Conservation (phyloP, 2,888 invertebrate species). For the Erynnis tages region DNA sequence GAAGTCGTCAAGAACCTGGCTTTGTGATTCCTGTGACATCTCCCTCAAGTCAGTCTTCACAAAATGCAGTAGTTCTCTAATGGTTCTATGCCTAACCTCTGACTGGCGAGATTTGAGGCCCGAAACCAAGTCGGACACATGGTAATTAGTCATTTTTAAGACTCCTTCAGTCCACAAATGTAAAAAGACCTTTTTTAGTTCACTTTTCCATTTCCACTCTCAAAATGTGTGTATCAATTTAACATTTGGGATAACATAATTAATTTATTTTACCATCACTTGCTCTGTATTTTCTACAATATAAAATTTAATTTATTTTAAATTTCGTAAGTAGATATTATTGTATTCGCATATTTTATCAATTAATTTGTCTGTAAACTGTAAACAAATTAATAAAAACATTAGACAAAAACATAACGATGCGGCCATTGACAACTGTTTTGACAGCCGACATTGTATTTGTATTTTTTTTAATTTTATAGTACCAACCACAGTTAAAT, state of each 20-base stretch:
- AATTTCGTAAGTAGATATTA: too few species aligned
- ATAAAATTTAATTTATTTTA: too few species aligned
- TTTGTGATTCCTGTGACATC: constrained; percentile 92
- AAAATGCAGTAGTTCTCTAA: constrained; percentile 93
- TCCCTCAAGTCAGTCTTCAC: constrained; percentile 94
- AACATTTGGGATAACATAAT: too few species aligned
- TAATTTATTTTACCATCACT: too few species aligned
- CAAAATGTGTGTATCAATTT: too few species aligned
- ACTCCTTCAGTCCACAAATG: not conserved
- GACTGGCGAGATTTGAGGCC: constrained; percentile 94
- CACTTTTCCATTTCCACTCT: not conserved
- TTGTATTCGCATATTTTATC: too few species aligned
- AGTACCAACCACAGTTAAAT: not conserved
- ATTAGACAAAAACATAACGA: too few species aligned
- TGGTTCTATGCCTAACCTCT: constrained; percentile 91
- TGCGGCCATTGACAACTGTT: constrained; percentile 2
- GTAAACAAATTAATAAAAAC: constrained; percentile 36
- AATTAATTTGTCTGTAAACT: too few species aligned
- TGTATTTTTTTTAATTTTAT: too few species aligned
- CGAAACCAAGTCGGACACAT: constrained; percentile 89
- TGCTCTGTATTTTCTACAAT: too few species aligned
- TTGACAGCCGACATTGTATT: not conserved
- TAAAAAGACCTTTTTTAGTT: not conserved
- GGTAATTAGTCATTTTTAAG: constrained; percentile 50
- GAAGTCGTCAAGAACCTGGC: constrained; percentile 94